Conservation (phyloP, 1,140 invertebrate species). For the Drosophila kurseongensis region DNA sequence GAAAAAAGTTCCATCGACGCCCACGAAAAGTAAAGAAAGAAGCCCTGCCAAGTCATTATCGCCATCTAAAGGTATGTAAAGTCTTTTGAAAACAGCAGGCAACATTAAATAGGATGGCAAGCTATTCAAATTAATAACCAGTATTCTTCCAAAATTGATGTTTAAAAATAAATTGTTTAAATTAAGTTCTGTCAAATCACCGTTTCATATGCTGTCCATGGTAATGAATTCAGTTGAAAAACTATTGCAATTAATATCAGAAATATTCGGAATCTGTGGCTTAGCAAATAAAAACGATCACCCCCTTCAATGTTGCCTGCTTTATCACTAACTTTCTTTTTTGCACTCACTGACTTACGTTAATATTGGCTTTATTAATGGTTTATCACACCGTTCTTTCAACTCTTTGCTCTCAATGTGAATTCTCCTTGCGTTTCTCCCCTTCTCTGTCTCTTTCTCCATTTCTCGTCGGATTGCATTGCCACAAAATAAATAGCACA, state of each 20-base stretch:
- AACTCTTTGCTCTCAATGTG: constrained; percentile 28
- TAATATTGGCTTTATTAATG: constrained; percentile 36
- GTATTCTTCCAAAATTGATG: too few species aligned
- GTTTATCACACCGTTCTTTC: constrained; percentile 26
- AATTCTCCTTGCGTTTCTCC: constrained; percentile 53
- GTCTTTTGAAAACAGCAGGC: constrained; percentile 5
- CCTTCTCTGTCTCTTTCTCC: constrained; percentile 40
- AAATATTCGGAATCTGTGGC: neutral
- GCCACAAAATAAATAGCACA: constrained; percentile 25
- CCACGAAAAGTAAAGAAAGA: constrained; percentile 44
- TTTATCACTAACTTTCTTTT: constrained; percentile 30
- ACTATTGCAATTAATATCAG: too few species aligned
- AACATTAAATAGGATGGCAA: constrained; percentile 23
- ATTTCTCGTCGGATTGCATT: constrained; percentile 34
- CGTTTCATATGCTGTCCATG: too few species aligned
- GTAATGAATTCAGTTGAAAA: too few species aligned
- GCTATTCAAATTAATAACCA: neutral
- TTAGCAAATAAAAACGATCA: neutral
- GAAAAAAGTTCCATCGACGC: constrained; percentile 51
- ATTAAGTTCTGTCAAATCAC: too few species aligned
- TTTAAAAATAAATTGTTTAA: too few species aligned
- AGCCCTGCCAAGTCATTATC: constrained; percentile 23
- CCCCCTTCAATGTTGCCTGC: constrained; percentile 33
- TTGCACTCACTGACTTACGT: constrained; percentile 26
- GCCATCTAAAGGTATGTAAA: constrained; percentile 61